Percentiles rank a stretch among this genome's conserved stretches.
These are phyloP conservation scores for Xanthorhoe designata DNA, from an alignment of 2,888 invertebrate genomes.

Conservation along the genomic window DNA sequence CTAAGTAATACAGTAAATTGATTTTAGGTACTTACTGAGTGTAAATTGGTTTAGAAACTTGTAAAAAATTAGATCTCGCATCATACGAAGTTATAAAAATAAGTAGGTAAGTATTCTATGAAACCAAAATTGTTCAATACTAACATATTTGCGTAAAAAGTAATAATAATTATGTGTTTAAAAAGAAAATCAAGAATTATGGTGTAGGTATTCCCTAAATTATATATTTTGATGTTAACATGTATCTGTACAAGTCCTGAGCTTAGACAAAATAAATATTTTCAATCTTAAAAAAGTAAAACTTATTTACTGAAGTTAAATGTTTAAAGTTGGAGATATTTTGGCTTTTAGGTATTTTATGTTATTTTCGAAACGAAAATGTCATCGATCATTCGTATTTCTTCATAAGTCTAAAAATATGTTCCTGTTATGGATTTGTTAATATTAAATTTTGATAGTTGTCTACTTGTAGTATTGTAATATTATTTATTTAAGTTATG, in stretches of 20 bases:
- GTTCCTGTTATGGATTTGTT: slow-evolving; percentile 80
- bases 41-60: neutral
- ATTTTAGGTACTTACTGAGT: neutral
- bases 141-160: neutral
- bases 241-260: slow-evolving; percentile 64
- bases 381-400: slow-evolving; percentile 10
- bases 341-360: neutral
- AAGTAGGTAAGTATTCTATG: slow-evolving; percentile 4
- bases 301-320: neutral
- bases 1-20: no score
- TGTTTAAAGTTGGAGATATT: slow-evolving; percentile 1
- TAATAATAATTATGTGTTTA: no score
- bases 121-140: slow-evolving; percentile 14
- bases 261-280: slow-evolving; percentile 64
- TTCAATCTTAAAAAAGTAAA: slow-evolving; percentile 3
- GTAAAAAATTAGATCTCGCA: slow-evolving; percentile 28
- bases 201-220: neutral
- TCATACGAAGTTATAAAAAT: slow-evolving; percentile 4
- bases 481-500: slow-evolving; percentile 26
- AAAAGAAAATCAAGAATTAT: no score
- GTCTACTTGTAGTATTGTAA: slow-evolving; percentile 48
- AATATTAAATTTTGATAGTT: slow-evolving; percentile 54
- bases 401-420: slow-evolving; percentile 46
- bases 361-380: slow-evolving; percentile 7
- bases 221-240: slow-evolving; percentile 10